phyloP scores from a whole-genome alignment of 2,888 invertebrate genomes.

The Coelinius sp. region DNA sequence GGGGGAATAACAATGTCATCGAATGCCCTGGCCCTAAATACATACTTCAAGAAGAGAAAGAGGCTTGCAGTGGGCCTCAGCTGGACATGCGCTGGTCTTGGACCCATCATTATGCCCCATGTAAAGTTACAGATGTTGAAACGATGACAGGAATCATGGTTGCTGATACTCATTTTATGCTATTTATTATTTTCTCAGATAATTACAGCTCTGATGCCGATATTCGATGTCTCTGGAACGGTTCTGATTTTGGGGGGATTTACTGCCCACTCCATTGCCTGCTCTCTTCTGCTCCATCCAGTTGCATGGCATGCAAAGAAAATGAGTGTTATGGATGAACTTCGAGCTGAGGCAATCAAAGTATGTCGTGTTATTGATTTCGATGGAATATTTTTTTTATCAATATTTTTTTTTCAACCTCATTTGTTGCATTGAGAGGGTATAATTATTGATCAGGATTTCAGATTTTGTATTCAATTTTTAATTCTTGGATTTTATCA shows the following conservation, averaged over 20 bases:
- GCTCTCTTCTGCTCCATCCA: constrained; percentile 80
- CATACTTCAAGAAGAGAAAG: constrained; percentile 80
- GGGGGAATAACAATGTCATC: constrained; percentile 79
- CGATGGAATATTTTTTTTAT: not conserved
- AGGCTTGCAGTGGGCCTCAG: constrained; percentile 81
- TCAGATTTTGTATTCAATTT: not conserved
- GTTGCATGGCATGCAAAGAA: constrained; percentile 81
- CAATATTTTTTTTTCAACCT: too few relatives aligned
- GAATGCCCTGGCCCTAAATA: constrained; percentile 80
- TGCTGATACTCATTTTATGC: not conserved
- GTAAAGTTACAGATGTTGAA: constrained; percentile 32
- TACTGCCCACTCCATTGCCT: constrained; percentile 78
- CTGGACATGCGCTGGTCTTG: constrained; percentile 81
- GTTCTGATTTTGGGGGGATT: constrained; percentile 79
- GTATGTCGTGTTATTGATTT: constrained; percentile 26
- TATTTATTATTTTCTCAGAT: constrained; percentile 66
- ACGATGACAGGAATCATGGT: not conserved
- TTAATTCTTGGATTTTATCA: not conserved
- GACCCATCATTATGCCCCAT: constrained; percentile 81
- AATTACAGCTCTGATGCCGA: constrained; percentile 76
- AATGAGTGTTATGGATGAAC: constrained; percentile 52
- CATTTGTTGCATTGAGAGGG: too few relatives aligned
- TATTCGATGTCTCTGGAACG: constrained; percentile 78
- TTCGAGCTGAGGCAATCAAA: constrained; percentile 38
- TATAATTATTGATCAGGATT: not conserved